Evolutionary conservation across 2,113 vertebrate species (phyloP).

Genomic region (Syrmaticus mikado): DNA sequence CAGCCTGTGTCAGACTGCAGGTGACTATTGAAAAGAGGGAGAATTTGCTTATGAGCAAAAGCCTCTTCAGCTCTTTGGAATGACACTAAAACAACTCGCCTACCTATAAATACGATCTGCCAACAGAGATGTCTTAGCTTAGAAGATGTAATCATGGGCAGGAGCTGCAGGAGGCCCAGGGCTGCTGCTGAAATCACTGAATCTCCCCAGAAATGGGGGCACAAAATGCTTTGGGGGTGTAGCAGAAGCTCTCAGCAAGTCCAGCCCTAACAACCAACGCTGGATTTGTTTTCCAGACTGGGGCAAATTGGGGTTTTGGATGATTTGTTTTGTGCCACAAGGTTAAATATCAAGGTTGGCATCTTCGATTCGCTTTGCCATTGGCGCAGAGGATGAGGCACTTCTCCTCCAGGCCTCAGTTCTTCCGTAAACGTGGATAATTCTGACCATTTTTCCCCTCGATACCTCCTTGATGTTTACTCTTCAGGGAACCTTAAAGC

Average conservation of each 20-base stretch:
- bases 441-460: background rate
- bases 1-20: background rate
- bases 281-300: rapidly evolving
- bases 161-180: background rate
- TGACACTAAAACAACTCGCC: background rate
- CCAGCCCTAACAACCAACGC: background rate
- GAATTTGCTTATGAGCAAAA: conserved; percentile 27
- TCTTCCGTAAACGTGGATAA: background rate
- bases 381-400: rapidly evolving
- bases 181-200: background rate
- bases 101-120: conserved; percentile 32
- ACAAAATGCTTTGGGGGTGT: rapidly evolving
- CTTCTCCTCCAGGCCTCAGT: background rate
- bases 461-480: background rate
- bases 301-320: background rate
- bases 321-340: rapidly evolving
- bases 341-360: background rate
- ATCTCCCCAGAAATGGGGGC: background rate
- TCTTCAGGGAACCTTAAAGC: background rate
- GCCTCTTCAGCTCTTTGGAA: background rate
- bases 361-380: background rate
- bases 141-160: conserved; percentile 16
- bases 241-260: background rate
- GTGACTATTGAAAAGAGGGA: background rate
- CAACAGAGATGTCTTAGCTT: background rate